These are phyloP conservation scores for Sycophila sp. DNA, from an alignment of 1,140 invertebrate genomes.

Conservation along the genomic window DNA sequence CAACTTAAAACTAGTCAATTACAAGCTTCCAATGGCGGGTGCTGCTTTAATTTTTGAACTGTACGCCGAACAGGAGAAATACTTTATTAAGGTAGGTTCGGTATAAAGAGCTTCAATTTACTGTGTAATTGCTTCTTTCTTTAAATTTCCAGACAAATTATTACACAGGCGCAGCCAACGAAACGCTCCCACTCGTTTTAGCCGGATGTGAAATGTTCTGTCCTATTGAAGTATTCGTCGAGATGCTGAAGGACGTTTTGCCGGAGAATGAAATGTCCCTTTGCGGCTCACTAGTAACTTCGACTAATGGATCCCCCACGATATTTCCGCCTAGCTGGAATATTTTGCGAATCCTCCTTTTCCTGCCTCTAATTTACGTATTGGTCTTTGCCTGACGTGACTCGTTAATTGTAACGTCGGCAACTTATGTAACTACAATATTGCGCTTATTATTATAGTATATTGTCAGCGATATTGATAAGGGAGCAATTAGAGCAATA, in stretches of 20 bases:
- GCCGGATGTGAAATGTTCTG: slow-evolving; percentile 46
- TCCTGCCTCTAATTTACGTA: no score
- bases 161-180: slow-evolving; percentile 32
- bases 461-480: no score
- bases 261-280: slow-evolving; percentile 36
- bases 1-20: slow-evolving; percentile 43
- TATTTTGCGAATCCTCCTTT: no score
- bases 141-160: slow-evolving; percentile 48
- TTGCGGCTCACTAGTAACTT: slow-evolving; percentile 31
- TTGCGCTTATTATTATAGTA: no score
- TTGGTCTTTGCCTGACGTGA: no score
- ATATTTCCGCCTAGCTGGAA: background rate
- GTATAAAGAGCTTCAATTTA: no score
- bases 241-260: slow-evolving; percentile 31
- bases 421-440: no score
- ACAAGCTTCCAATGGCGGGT: slow-evolving; percentile 42
- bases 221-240: slow-evolving; percentile 42
- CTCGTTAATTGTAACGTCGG: no score
- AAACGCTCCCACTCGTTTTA: slow-evolving; percentile 35
- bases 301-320: background rate
- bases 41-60: slow-evolving; percentile 57
- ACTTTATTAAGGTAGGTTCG: slow-evolving; percentile 54
- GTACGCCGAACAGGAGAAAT: slow-evolving; percentile 41
- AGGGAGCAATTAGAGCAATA: no score
- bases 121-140: background rate